phyloP scores from a whole-genome alignment of 2,888 invertebrate species.

The Drosophila aldrichi region DNA sequence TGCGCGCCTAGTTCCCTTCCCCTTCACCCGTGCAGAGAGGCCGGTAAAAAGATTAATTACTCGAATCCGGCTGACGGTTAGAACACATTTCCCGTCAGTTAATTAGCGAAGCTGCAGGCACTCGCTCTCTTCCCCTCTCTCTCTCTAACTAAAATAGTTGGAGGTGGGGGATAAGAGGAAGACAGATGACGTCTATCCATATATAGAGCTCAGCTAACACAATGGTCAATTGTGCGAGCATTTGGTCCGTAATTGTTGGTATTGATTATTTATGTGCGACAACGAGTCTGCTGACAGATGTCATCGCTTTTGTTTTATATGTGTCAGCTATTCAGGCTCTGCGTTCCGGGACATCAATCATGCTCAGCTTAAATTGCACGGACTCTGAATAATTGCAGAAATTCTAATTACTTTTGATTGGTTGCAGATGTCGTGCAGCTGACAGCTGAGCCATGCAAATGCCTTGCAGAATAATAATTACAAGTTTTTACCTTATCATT shows the following conservation, averaged over 20 bases:
- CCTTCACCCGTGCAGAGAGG: constrained; percentile 5
- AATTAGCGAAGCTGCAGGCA: constrained; percentile 54
- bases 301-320: constrained; percentile 61
- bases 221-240: constrained; percentile 62
- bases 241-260: constrained; percentile 20
- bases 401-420: constrained; percentile 25
- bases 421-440: constrained; percentile 7
- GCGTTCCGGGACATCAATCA: constrained; percentile 44
- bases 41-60: constrained; percentile 80
- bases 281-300: constrained; percentile 52
- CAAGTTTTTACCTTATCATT: not conserved
- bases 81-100: constrained; percentile 73
- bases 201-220: constrained; percentile 25
- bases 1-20: constrained; percentile 30
- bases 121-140: too few species aligned
- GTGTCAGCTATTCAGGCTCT: constrained; percentile 48
- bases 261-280: constrained; percentile 53
- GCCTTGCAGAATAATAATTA: constrained; percentile 1
- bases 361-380: constrained; percentile 9
- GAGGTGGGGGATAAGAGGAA: not conserved
- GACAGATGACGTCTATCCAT: constrained; percentile 54
- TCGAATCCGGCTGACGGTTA: constrained; percentile 73
- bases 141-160: not conserved
- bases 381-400: constrained; percentile 12
- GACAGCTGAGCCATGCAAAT: constrained; percentile 12